phyloP scores from a whole-genome alignment of 2,113 vertebrate species.

The Odocoileus hemionus region DNA sequence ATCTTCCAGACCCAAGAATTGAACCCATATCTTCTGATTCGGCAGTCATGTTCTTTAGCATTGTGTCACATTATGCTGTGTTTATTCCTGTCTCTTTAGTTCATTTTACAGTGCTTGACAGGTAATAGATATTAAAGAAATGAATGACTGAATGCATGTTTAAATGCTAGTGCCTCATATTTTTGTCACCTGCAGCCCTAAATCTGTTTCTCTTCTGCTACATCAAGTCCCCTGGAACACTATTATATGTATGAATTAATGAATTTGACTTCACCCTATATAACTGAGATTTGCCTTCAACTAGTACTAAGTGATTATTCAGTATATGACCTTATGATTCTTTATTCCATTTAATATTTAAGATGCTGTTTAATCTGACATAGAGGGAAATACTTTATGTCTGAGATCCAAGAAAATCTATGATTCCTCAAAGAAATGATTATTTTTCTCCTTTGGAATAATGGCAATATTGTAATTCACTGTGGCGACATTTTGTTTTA shows the following conservation, averaged over 20 bases:
- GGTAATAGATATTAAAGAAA: not conserved
- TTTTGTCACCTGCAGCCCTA: not conserved
- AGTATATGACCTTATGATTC: not conserved
- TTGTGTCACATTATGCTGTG: not conserved
- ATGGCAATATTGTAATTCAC: not conserved
- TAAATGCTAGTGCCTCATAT: not conserved
- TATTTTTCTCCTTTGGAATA: not conserved
- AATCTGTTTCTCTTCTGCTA: not conserved
- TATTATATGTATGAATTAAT: not conserved
- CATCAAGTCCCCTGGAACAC: not conserved
- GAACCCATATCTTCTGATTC: not conserved
- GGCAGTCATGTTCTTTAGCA: not conserved
- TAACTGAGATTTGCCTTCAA: not conserved
- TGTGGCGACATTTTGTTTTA: not conserved
- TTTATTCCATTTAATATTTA: not conserved
- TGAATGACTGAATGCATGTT: not conserved
- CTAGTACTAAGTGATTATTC: not conserved
- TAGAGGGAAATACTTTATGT: not conserved
- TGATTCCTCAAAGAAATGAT: not conserved
- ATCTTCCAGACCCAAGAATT: not conserved
- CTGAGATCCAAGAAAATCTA: not conserved
- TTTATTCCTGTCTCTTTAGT: not conserved
- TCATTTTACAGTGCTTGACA: not conserved
- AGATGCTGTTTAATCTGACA: not conserved
- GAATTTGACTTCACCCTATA: not conserved